Conservation (phyloP, 2,113 vertebrate genomes). For the Poicephalus gulielmi region DNA sequence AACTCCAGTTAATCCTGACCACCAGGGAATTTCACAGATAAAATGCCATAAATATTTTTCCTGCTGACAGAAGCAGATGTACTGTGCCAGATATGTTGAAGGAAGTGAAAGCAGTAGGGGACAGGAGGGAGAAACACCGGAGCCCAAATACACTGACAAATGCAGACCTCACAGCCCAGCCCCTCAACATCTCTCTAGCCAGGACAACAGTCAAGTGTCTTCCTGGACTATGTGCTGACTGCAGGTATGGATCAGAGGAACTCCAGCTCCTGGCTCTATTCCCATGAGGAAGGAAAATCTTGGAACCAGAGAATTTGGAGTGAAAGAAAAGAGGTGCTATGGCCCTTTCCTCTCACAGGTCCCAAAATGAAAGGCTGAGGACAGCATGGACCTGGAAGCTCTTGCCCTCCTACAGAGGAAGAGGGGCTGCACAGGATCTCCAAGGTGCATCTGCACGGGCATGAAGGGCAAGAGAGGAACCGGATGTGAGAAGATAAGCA, state of each 20-base stretch:
- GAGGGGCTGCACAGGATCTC: background rate
- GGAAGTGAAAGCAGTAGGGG: background rate
- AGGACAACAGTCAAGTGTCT: background rate
- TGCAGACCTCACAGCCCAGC: rapidly evolving
- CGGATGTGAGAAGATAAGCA: background rate
- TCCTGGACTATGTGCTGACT: background rate
- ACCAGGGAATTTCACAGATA: background rate
- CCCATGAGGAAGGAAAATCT: background rate
- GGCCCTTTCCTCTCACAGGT: background rate
- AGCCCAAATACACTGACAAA: rapidly evolving
- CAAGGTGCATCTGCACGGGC: background rate
- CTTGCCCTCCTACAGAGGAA: background rate
- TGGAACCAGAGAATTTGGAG: background rate
- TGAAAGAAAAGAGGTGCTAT: background rate
- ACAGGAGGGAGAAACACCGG: background rate
- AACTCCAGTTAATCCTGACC: background rate
- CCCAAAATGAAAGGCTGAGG: background rate
- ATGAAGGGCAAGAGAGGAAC: rapidly evolving
- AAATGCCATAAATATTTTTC: background rate
- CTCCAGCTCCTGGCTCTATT: background rate
- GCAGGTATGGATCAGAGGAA: background rate
- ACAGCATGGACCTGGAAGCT: background rate
- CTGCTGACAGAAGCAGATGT: background rate
- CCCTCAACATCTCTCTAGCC: background rate
- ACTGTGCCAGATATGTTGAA: background rate